Conservation (phyloP, 2,888 invertebrate genomes). For the Agrotis segetum region DNA sequence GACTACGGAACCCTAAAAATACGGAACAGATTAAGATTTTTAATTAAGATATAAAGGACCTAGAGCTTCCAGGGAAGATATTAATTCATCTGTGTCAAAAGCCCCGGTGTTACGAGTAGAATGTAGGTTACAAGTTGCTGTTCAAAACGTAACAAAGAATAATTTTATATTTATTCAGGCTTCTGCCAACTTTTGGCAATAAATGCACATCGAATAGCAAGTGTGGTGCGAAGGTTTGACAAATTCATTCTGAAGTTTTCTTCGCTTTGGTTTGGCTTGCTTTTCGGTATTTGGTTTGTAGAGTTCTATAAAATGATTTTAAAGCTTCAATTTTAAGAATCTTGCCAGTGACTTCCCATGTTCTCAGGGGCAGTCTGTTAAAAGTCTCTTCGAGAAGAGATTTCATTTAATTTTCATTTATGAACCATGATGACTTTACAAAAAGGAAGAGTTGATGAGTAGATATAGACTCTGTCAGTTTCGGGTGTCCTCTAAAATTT, state of each 20-base stretch:
- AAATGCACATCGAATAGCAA: constrained; percentile 10
- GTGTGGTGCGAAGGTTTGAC: neutral
- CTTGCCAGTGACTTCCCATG: neutral
- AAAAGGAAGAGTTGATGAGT: too few relatives aligned
- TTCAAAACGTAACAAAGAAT: constrained; percentile 32
- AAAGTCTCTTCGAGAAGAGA: neutral
- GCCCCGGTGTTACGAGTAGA: constrained; percentile 11
- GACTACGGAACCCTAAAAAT: too few relatives aligned
- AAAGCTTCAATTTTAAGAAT: too few relatives aligned
- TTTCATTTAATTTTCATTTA: too few relatives aligned
- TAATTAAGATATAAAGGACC: too few relatives aligned
- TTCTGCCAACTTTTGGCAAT: constrained; percentile 31
- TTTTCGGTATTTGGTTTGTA: neutral
- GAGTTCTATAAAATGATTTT: neutral
- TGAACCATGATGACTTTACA: too few relatives aligned
- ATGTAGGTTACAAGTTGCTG: constrained; percentile 54
- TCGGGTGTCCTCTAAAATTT: neutral
- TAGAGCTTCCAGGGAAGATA: neutral
- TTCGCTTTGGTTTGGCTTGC: neutral
- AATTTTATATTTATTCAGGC: constrained; percentile 17
- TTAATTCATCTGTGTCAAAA: neutral
- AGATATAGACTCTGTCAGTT: neutral
- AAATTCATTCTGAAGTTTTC: constrained; percentile 5
- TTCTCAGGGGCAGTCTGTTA: neutral
- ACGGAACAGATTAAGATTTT: neutral